Evolutionary conservation across 2,113 vertebrate genomes (phyloP).

Genomic region (Hypocryptadius cinnamomeus): DNA sequence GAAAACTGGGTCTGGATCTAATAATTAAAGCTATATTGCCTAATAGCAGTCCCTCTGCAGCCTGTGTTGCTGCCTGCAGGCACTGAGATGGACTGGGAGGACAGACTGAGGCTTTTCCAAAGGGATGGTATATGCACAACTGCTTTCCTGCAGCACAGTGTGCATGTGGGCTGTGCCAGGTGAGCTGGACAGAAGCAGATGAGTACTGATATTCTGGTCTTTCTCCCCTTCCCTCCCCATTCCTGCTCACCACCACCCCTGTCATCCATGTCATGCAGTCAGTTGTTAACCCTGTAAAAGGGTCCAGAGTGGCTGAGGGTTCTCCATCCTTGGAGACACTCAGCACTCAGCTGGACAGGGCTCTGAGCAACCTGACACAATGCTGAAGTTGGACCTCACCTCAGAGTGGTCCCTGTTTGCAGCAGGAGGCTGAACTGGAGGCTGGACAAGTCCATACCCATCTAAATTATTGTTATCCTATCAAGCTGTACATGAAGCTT

Average conservation of each 20-base stretch:
- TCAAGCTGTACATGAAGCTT: not conserved
- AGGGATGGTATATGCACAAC: not conserved
- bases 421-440: not conserved
- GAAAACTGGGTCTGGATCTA: not conserved
- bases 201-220: not conserved
- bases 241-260: not conserved
- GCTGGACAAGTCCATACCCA: not conserved
- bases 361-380: not conserved
- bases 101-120: not conserved
- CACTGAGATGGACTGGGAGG: not conserved
- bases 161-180: not conserved
- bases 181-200: not conserved
- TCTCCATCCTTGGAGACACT: not conserved
- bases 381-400: not conserved
- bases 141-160: not conserved
- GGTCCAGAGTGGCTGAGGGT: not conserved
- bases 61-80: not conserved
- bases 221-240: not conserved
- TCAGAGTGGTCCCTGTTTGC: not conserved
- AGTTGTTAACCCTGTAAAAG: not conserved
- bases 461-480: not conserved
- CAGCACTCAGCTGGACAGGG: not conserved
- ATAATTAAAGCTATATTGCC: not conserved
- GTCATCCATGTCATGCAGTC: fast-evolving
- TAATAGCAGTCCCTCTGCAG: not conserved